Evolutionary conservation across 1,140 invertebrate genomes (phyloP).

Genomic region (Varroa destructor): DNA sequence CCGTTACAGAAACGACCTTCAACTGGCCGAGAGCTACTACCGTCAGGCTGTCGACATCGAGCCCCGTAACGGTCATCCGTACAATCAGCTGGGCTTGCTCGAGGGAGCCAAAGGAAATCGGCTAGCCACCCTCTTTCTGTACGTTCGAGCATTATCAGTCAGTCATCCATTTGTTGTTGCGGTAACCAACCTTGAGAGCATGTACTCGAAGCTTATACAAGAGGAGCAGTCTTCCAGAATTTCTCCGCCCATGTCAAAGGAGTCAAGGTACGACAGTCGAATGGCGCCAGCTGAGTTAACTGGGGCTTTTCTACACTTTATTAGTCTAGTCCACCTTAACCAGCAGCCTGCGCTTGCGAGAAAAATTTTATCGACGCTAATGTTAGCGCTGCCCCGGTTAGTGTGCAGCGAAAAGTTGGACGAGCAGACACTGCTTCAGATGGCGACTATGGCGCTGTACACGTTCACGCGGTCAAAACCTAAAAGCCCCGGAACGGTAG

Average conservation of each 20-base stretch:
- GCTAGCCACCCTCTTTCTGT: conserved; percentile 66
- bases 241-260: conserved; percentile 39
- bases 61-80: conserved; percentile 65
- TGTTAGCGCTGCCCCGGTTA: conserved; percentile 39
- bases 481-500: background rate
- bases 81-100: conserved; percentile 69
- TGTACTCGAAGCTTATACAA: conserved; percentile 45
- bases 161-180: conserved; percentile 68
- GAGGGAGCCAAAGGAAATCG: conserved; percentile 65
- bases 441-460: conserved; percentile 11
- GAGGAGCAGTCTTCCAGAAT: conserved; percentile 34
- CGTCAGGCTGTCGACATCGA: conserved; percentile 64
- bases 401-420: conserved; percentile 2
- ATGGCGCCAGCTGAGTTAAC: conserved; percentile 55
- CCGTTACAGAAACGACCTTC: conserved; percentile 61
- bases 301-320: conserved; percentile 53
- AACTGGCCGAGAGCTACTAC: conserved; percentile 65
- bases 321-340: conserved; percentile 49
- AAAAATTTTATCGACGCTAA: conserved; percentile 1
- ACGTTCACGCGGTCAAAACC: background rate
- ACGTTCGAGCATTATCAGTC: conserved; percentile 62
- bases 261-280: conserved; percentile 46
- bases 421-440: conserved; percentile 28
- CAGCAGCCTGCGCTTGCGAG: background rate
- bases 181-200: conserved; percentile 56